Evolutionary conservation across 2,113 vertebrate genomes (phyloP).

Genomic region (Anoplopoma fimbria): DNA sequence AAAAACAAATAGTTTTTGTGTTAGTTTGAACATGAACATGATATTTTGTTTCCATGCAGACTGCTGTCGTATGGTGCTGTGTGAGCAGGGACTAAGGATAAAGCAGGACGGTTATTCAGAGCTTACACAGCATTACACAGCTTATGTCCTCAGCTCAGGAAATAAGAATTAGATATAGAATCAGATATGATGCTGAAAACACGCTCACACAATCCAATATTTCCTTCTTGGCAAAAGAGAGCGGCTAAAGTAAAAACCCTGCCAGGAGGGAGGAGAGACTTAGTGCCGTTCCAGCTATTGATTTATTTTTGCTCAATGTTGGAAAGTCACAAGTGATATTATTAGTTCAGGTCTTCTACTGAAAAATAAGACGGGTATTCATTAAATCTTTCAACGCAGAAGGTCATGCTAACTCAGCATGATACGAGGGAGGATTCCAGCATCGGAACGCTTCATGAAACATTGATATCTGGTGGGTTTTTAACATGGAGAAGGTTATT

Average conservation of each 20-base stretch:
- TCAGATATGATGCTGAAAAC: slow-evolving; percentile 12
- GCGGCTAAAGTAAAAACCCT: background rate
- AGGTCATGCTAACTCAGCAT: background rate
- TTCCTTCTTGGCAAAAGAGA: background rate
- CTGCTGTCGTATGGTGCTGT: slow-evolving; percentile 1
- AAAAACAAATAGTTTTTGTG: background rate
- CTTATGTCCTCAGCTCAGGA: slow-evolving; percentile 33
- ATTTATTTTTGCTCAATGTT: too few species aligned
- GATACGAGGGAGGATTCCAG: background rate
- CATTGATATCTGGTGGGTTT: background rate
- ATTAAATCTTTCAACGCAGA: background rate
- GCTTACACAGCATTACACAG: slow-evolving; percentile 41
- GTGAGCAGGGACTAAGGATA: background rate
- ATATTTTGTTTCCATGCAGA: background rate
- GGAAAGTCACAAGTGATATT: background rate
- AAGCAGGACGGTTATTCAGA: slow-evolving; percentile 14
- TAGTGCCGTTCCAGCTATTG: background rate
- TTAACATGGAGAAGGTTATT: too few species aligned
- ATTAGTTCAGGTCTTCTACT: too few species aligned
- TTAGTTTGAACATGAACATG: background rate
- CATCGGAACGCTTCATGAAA: background rate
- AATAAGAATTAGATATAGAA: slow-evolving; percentile 11
- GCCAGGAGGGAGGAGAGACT: background rate
- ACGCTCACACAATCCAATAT: background rate
- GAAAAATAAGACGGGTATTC: background rate